Evolutionary conservation across 1,140 invertebrate species (phyloP), one percentile per base, ranked within the genome.

Genomic region (Rhagoletis pomonella): DNA sequence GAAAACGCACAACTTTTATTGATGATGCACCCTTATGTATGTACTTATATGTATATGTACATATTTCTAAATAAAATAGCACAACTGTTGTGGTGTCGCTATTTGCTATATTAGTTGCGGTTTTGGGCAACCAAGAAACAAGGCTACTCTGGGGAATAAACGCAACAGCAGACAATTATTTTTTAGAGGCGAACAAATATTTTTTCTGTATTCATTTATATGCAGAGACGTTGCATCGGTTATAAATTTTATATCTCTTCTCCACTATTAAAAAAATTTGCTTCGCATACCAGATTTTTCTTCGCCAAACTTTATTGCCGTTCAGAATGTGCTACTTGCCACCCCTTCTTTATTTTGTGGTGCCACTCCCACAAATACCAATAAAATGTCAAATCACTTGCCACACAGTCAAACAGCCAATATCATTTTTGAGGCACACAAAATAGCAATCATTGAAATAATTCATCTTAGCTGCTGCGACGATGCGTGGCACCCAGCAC

Each of bases 311-410:
- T 55, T 55, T 55, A 55, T 55, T 55, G 10, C 50, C 29, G 39
- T 4, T 3, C 3, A 73, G 44, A 69, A 7, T 42, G 29, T 14
- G 0, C 65, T 69, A 42, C 65, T 69, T 14, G 60, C 60, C 9
- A 14, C 60, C 60, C 4, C 60, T 29, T 29, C 29, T 29, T 29
- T 29, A 29, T 29, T 62, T 62, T 62, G 12, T 44, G 1, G 3
- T 10, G 67, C 67, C 67, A 73, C 67, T 73, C 67, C 67, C 42
- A 44, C 42, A 2, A 44, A 73, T 17, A 14, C 42, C 4, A 4
- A n/a, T 29, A 47, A 73, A 73, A 73, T 73, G 67, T 73, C 67
- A 44, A 73, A 73, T 73, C 42, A 47, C 14, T 73, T 73, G 67
- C 65, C 65, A 10, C 29, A 29, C 7, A 67, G 19, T 12, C 65